Base-by-base conservation (phyloP, 2,113 vertebrate genomes). In the Felis catus region DNA sequence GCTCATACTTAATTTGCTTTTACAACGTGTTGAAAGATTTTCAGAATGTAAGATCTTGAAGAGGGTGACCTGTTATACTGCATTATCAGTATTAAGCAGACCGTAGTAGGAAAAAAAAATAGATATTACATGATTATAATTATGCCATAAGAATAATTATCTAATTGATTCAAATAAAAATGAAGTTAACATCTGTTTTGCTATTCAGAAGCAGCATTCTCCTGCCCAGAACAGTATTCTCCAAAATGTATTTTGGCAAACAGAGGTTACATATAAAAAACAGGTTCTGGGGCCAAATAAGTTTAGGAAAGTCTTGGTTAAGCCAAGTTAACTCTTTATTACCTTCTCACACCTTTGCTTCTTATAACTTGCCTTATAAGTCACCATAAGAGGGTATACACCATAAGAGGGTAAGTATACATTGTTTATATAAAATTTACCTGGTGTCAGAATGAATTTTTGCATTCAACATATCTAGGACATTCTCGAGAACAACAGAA, bases 141-240 rank as follows among this genome's bases (percentile, higher is more conserved):
- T 85, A 86, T 71, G 27, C 7, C 65, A 89, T 48, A 51, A 39
- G n/a, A 23, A 82, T 84, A 84, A n/a, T 78, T 39, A 94, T 21
- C 14, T 45, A 82, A 83, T 82, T 84, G 87, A 71, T 18, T 87
- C 45, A 79, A 51, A 66, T 79, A 53, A 68, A 94, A 96, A 90
- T 41, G 33, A 96, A 82, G 51, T 58, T 65, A 66, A 97, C 53
- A 33, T 14, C 71, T 84, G 13, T 31, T 80, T 92, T 80, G 70
- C 70, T 84, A 36, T 84, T 80, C 8, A 70, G 2, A 91, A 14
- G 45, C 13, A 84, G 39, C 29, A 93, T 63, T 83, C 53, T n/a
- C 18, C 48, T 91, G 5, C 86, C 82, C 66, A 78, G 36, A 90
- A 93, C n/a, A 90, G 27, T 19, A 61, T 82, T 83, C 27, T 71